phyloP scores from a whole-genome alignment of 1,140 invertebrate genomes.

The Chrysomallon squamiferum region DNA sequence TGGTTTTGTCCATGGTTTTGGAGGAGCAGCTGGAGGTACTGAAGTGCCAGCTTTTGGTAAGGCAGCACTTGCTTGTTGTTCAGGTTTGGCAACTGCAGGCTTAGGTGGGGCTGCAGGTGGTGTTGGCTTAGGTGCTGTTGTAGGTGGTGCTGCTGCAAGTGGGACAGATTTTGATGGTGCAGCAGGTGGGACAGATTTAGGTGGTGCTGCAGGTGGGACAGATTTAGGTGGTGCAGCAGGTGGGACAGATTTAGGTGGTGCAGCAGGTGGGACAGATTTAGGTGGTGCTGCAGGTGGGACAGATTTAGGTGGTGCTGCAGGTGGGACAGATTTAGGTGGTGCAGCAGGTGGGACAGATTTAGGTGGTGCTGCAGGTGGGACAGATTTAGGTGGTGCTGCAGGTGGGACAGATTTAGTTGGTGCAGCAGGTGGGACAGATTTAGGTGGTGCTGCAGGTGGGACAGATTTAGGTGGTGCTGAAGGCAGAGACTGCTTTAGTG shows the following conservation, averaged over 20 bases:
- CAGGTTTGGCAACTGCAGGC: neutral
- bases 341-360: neutral
- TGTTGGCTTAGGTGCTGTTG: neutral
- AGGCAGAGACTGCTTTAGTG: too few species aligned
- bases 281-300: neutral
- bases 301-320: neutral
- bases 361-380: neutral
- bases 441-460: neutral
- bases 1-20: neutral
- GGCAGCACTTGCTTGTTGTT: neutral
- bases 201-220: slow-evolving; percentile 8
- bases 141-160: neutral
- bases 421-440: neutral
- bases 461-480: neutral
- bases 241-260: neutral
- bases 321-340: neutral
- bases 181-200: neutral
- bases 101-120: neutral
- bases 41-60: neutral
- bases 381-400: neutral
- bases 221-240: slow-evolving; percentile 3
- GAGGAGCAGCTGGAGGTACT: neutral
- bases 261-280: neutral
- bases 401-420: neutral
- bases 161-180: neutral